Conservation (phyloP, 2,888 invertebrate species). For the Biston stratarius region DNA sequence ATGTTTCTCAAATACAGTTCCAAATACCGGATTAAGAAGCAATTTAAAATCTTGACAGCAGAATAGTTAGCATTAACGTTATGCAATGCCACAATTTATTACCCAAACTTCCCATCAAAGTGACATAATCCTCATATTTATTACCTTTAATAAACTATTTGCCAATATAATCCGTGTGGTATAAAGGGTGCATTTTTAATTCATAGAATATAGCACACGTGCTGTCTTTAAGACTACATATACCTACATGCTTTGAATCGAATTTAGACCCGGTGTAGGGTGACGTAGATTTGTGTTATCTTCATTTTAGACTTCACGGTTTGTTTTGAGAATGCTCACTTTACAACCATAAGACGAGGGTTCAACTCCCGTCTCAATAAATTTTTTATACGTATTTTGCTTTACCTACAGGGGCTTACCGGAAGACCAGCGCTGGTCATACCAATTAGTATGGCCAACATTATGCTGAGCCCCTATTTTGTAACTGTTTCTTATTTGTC, state of each 20-base stretch:
- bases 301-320: neutral
- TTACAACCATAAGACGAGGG: no score
- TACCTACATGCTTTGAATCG: no score
- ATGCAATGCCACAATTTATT: conserved; percentile 34
- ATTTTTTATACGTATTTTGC: no score
- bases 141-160: conserved; percentile 43
- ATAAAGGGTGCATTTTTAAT: conserved; percentile 62
- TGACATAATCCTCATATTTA: conserved; percentile 46
- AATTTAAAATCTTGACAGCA: conserved; percentile 27
- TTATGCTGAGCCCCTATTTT: no score
- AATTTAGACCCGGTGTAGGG: conserved; percentile 49
- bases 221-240: conserved; percentile 66
- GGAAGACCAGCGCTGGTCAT: no score
- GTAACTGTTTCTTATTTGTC: no score
- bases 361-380: no score
- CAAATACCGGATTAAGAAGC: conserved; percentile 20
- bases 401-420: no score
- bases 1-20: neutral
- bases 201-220: conserved; percentile 73
- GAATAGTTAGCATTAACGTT: conserved; percentile 25
- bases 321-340: neutral
- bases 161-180: conserved; percentile 38
- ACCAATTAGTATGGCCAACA: no score
- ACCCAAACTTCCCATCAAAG: conserved; percentile 36
- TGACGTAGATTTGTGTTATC: conserved; percentile 56